phyloP scores from a whole-genome alignment of 1,140 invertebrate species.

The Drosophila tsacasi region DNA sequence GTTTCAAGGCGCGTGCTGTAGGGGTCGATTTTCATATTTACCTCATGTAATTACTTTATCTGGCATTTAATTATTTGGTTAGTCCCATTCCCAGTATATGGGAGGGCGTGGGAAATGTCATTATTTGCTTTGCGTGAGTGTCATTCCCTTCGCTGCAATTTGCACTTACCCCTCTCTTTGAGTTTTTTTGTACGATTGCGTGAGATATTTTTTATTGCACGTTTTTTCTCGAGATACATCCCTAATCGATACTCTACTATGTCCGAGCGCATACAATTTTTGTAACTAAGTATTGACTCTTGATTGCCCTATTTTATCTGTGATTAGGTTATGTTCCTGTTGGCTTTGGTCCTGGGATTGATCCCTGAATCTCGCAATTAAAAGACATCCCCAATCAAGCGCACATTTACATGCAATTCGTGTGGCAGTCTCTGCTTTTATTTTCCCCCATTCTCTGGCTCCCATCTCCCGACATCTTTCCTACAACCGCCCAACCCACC shows the following conservation, averaged over 20 bases:
- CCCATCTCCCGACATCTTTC: slow-evolving; percentile 3
- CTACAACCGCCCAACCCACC: slow-evolving; percentile 23
- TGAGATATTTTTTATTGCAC: too few species aligned
- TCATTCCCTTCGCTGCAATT: slow-evolving; percentile 2
- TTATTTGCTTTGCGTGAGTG: slow-evolving; percentile 38
- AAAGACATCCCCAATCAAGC: slow-evolving; percentile 34
- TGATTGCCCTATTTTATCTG: background rate
- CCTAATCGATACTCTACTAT: too few species aligned
- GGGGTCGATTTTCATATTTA: slow-evolving; percentile 27
- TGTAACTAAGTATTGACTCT: too few species aligned
- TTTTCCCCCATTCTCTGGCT: slow-evolving; percentile 11
- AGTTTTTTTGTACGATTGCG: too few species aligned
- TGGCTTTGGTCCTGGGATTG: background rate
- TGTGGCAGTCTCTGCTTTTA: slow-evolving; percentile 30
- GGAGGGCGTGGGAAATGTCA: slow-evolving; percentile 19
- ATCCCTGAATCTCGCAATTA: slow-evolving; percentile 11
- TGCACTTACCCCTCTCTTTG: background rate
- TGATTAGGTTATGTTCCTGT: background rate
- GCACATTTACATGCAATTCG: slow-evolving; percentile 40
- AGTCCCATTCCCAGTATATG: slow-evolving; percentile 23
- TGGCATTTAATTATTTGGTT: slow-evolving; percentile 44
- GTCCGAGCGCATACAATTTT: too few species aligned
- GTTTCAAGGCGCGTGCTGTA: slow-evolving; percentile 2
- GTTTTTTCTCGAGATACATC: too few species aligned
- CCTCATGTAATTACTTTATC: slow-evolving; percentile 54